Evolutionary conservation across 1,140 invertebrate species (phyloP).

Genomic region (Stegodyphus dumicola): DNA sequence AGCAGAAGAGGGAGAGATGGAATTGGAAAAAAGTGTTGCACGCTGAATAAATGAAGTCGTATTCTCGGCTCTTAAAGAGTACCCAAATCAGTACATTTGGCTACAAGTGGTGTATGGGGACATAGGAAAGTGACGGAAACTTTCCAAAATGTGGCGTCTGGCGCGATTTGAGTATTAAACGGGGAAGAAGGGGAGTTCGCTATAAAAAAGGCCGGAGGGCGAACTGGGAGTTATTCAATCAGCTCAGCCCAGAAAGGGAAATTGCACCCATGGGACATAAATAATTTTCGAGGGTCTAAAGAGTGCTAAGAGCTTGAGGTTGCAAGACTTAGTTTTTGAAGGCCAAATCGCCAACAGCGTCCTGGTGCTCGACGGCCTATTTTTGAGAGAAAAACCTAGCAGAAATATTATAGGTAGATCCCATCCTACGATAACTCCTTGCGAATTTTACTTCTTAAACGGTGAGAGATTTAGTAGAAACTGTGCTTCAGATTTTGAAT

Average conservation of each 20-base stretch:
- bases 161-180: constrained; percentile 47
- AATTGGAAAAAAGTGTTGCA: neutral
- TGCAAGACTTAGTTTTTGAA: neutral
- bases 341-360: neutral
- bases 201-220: constrained; percentile 35
- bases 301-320: constrained; percentile 18
- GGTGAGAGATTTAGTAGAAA: too few relatives aligned
- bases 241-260: constrained; percentile 50
- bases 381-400: neutral
- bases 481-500: too few relatives aligned
- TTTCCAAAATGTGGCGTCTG: constrained; percentile 19
- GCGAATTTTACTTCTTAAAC: too few relatives aligned
- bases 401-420: too few relatives aligned
- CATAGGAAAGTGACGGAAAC: neutral
- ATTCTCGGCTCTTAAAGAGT: constrained; percentile 18
- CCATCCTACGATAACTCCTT: too few relatives aligned
- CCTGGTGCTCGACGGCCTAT: neutral
- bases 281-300: constrained; percentile 44
- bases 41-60: constrained; percentile 27
- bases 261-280: constrained; percentile 45
- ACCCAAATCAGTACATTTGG: constrained; percentile 52
- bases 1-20: too few relatives aligned
- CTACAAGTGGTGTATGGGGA: constrained; percentile 31
- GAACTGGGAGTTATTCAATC: constrained; percentile 39
- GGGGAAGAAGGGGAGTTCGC: constrained; percentile 26